A percentile compares a stretch with the other conserved stretches of the same genome.
phyloP scores from a whole-genome alignment of 2,113 vertebrate genomes.

The Osmerus mordax region DNA sequence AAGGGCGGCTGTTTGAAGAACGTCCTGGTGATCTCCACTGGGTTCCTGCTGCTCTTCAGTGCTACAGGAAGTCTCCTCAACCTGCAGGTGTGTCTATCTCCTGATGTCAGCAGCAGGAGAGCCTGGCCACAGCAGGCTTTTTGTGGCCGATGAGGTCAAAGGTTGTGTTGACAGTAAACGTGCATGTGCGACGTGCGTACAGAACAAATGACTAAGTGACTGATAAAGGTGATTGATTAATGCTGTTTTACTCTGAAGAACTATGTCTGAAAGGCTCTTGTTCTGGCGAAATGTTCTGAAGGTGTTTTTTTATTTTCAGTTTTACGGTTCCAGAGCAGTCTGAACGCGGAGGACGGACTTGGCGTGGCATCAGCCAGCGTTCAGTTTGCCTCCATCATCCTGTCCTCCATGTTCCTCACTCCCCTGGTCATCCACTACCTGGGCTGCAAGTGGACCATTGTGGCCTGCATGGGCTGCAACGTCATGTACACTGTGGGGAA shows the following conservation, averaged over 20 bases:
- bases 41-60: conserved; percentile 78
- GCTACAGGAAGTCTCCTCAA: conserved; percentile 76
- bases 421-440: conserved; percentile 70
- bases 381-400: conserved; percentile 66
- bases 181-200: too few relatives aligned
- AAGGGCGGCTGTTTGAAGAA: conserved; percentile 61
- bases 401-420: conserved; percentile 76
- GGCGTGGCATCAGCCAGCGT: conserved; percentile 72
- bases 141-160: too few relatives aligned
- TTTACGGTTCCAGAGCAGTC: conserved; percentile 72
- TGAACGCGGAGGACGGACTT: conserved; percentile 71
- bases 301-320: neutral
- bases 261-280: too few relatives aligned
- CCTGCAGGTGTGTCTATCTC: conserved; percentile 66
- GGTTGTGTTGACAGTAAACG: too few relatives aligned
- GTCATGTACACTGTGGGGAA: conserved; percentile 73
- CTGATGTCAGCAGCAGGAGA: neutral
- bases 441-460: conserved; percentile 80
- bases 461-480: conserved; percentile 74
- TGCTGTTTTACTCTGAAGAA: too few relatives aligned
- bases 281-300: too few relatives aligned
- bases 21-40: conserved; percentile 67
- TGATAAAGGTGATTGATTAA: too few relatives aligned
- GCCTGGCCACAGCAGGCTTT: too few relatives aligned
- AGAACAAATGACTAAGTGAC: too few relatives aligned